Base-by-base conservation (phyloP, 2,113 vertebrate species). In the Stegostoma tigrinum region DNA sequence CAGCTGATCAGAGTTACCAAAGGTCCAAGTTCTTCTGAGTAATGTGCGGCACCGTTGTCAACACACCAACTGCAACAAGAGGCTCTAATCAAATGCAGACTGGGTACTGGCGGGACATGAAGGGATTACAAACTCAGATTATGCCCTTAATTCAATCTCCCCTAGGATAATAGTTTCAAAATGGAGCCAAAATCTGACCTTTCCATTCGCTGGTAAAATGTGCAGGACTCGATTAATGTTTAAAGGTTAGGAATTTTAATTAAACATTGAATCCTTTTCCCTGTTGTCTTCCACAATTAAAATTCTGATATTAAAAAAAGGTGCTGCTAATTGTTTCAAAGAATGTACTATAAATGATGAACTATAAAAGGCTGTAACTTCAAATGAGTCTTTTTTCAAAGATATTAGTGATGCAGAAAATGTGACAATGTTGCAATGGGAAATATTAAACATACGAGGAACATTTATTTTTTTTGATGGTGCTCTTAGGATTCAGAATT, bases 231-330 rank as follows among this genome's bases (percentile, higher is more conserved):
- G n/a, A 66, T 93, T 93, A 93, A 38, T 66, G 89, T 67, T 93
- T 38, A 93, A 93, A 93, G 89, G 89, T 93, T 93, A 93, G 89
- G n/a, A 93, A 66, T 93, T 93, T 93, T 93, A 93, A 93, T 93
- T 93, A 93, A 93, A 93, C 89, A 66, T 93, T 93, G 55, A 93
- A 93, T 67, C 38, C 52, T 61, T 90, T 90, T 64, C 87, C 52
- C 87, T 90, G 87, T 30, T 1, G 52, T 61, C 27, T 64, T 90
- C 21, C 61, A 93, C 89, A 93, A 93, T 93, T 93, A 93, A 93
- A 38, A 67, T 42, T n/a, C 34, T 38, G 15, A n/a, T 93, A 93
- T 93, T 67, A 66, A 61, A 61, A 61, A 93, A n/a, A 23, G 64
- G 34, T 38, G n/a, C 61, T 38, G n/a, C 89, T 93, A 66, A 66